Percentiles rank a stretch among this genome's conserved stretches.
These are phyloP conservation scores for Bombycilla garrulus DNA, from an alignment of 2,113 vertebrate genomes.

Conservation along the genomic window DNA sequence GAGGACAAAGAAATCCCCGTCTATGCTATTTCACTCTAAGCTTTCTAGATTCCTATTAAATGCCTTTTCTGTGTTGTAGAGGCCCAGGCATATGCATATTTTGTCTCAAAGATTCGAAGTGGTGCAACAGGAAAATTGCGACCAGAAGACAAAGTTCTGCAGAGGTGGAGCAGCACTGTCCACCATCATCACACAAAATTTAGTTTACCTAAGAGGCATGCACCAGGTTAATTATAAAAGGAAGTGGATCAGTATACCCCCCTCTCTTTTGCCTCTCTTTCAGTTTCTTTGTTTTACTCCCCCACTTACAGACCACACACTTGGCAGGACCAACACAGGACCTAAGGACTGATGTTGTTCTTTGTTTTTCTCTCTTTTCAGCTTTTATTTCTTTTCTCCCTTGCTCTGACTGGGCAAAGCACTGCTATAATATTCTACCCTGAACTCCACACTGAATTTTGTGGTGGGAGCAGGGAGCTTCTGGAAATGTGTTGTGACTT, in stretches of 20 bases:
- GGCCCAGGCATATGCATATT: background rate
- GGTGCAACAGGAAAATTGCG: background rate
- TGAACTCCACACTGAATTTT: background rate
- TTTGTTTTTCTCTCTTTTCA: background rate
- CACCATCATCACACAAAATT: background rate
- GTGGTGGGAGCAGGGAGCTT: background rate
- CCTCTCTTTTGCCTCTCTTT: too few relatives aligned
- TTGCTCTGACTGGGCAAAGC: background rate
- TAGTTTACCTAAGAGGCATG: background rate
- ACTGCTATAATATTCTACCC: background rate
- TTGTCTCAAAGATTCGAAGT: background rate
- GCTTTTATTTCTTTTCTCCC: background rate
- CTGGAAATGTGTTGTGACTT: background rate
- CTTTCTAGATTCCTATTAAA: background rate
- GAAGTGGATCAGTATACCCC: rapidly evolving
- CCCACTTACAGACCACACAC: too few relatives aligned
- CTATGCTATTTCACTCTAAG: background rate
- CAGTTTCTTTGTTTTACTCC: background rate
- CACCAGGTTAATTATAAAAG: background rate
- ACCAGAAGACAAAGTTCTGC: background rate
- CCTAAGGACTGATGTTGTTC: background rate
- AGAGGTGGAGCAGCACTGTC: background rate
- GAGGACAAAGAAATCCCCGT: background rate
- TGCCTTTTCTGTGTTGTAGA: background rate
- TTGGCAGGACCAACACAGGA: background rate